A percentile compares a stretch with the other conserved stretches of the same genome.
Evolutionary conservation across 2,888 invertebrate species (phyloP).

Genomic region (Poecilus cupreus): DNA sequence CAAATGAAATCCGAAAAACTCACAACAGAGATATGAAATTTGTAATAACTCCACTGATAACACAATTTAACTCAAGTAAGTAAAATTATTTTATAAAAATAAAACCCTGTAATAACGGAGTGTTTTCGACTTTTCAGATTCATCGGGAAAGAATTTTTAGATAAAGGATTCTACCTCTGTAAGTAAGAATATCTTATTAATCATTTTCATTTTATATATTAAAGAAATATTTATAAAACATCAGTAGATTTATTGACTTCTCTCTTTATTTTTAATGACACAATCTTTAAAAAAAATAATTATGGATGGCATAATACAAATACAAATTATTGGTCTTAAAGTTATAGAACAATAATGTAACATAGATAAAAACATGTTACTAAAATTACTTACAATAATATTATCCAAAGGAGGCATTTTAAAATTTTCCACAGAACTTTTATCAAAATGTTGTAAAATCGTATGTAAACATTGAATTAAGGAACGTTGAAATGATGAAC

Average conservation of each 20-base stretch:
- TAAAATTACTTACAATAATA: slow-evolving; percentile 63
- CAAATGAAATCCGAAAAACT: slow-evolving; percentile 85
- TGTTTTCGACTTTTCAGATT: slow-evolving; percentile 38
- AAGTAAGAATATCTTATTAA: not conserved
- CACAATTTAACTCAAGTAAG: slow-evolving; percentile 62
- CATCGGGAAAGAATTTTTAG: slow-evolving; percentile 53
- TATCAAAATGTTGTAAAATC: slow-evolving; percentile 61
- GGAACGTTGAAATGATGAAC: slow-evolving; percentile 68
- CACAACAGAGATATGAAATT: slow-evolving; percentile 74
- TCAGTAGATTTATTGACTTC: slow-evolving; percentile 16
- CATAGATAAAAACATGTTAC: slow-evolving; percentile 66
- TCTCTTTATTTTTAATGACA: slow-evolving; percentile 38
- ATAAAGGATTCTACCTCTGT: not conserved
- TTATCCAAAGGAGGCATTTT: slow-evolving; percentile 68
- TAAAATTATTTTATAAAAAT: slow-evolving; percentile 3
- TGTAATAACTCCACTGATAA: slow-evolving; percentile 71
- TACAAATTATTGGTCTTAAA: slow-evolving; percentile 65
- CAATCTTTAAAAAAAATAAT: slow-evolving; percentile 49
- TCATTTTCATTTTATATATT: not conserved
- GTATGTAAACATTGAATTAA: slow-evolving; percentile 66
- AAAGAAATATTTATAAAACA: slow-evolving; percentile 17
- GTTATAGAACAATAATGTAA: slow-evolving; percentile 67
- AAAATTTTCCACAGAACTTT: slow-evolving; percentile 64
- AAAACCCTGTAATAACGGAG: not conserved
- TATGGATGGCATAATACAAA: slow-evolving; percentile 60